Evolutionary conservation across 2,113 vertebrate species (phyloP).

Genomic region (Atherinomorus stipes): DNA sequence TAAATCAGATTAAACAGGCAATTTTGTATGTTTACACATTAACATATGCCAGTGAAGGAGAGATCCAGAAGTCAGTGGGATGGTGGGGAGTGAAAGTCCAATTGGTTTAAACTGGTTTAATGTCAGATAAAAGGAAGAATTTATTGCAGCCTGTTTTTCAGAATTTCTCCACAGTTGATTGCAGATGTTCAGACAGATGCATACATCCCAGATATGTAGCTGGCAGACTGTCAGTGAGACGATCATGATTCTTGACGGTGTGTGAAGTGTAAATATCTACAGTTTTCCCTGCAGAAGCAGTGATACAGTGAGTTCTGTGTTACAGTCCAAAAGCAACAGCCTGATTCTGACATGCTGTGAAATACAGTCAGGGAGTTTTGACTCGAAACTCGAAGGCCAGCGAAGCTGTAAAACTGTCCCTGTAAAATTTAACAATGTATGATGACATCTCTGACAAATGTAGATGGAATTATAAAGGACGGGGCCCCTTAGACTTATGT

Average conservation of each 20-base stretch:
- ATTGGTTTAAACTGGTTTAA: slow-evolving; percentile 29
- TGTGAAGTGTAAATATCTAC: slow-evolving; percentile 52
- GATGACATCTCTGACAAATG: slow-evolving; percentile 70
- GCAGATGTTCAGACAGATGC: slow-evolving; percentile 45
- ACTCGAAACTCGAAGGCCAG: slow-evolving; percentile 41
- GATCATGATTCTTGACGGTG: slow-evolving; percentile 35
- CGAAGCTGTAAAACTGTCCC: slow-evolving; percentile 52
- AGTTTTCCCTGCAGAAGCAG: slow-evolving; percentile 43
- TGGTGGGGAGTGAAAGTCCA: slow-evolving; percentile 9
- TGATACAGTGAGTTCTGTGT: slow-evolving; percentile 47
- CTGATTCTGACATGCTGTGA: slow-evolving; percentile 55
- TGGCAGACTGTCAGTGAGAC: slow-evolving; percentile 28
- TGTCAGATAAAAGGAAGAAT: slow-evolving; percentile 33
- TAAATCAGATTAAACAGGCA: slow-evolving; percentile 74
- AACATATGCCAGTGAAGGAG: slow-evolving; percentile 59
- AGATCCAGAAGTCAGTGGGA: slow-evolving; percentile 30
- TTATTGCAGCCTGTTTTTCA: slow-evolving; percentile 46
- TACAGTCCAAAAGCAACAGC: slow-evolving; percentile 59
- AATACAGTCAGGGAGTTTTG: slow-evolving; percentile 43
- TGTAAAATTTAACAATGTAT: slow-evolving; percentile 59
- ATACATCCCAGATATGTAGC: slow-evolving; percentile 35
- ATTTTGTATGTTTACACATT: slow-evolving; percentile 73
- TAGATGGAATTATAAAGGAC: slow-evolving; percentile 50
- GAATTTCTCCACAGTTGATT: slow-evolving; percentile 52
- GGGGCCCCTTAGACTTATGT: slow-evolving; percentile 23